Conservation (phyloP, 2,888 invertebrate species). For the Colletes collaris region DNA sequence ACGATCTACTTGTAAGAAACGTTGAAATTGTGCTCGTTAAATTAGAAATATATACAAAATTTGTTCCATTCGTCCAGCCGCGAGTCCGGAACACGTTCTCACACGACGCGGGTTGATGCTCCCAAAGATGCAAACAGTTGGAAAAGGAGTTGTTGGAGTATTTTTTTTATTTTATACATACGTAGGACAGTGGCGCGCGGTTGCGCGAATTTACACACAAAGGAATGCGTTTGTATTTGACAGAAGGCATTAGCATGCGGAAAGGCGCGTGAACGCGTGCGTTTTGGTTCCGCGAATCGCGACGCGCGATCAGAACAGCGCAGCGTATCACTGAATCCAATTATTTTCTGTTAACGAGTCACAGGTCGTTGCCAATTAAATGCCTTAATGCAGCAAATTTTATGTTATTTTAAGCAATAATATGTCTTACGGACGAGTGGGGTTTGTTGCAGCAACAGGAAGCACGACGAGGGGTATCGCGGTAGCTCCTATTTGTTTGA, state of each 20-base stretch:
- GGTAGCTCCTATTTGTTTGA: background rate
- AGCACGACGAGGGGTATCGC: too few relatives aligned
- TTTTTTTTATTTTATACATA: conserved; percentile 59
- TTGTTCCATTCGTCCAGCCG: background rate
- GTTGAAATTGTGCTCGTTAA: too few relatives aligned
- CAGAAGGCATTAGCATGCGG: conserved; percentile 49
- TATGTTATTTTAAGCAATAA: background rate
- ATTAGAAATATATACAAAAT: too few relatives aligned
- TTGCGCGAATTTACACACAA: conserved; percentile 68
- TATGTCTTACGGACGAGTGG: too few relatives aligned
- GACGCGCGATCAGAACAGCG: conserved; percentile 26
- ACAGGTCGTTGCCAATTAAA: conserved; percentile 27
- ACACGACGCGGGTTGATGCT: conserved; percentile 21
- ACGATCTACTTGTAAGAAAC: too few relatives aligned
- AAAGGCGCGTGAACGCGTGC: conserved; percentile 56
- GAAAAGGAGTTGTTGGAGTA: conserved; percentile 40
- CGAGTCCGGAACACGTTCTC: conserved; percentile 3
- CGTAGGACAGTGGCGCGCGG: conserved; percentile 37
- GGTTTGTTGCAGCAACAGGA: background rate
- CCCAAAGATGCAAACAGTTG: conserved; percentile 24
- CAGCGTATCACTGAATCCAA: conserved; percentile 26
- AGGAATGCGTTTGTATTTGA: conserved; percentile 61
- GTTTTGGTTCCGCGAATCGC: conserved; percentile 45
- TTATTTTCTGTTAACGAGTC: conserved; percentile 29
- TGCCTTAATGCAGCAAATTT: background rate